phyloP scores from a whole-genome alignment of 2,797 vertebrate species.

The Phrynocephalus forsythii region DNA sequence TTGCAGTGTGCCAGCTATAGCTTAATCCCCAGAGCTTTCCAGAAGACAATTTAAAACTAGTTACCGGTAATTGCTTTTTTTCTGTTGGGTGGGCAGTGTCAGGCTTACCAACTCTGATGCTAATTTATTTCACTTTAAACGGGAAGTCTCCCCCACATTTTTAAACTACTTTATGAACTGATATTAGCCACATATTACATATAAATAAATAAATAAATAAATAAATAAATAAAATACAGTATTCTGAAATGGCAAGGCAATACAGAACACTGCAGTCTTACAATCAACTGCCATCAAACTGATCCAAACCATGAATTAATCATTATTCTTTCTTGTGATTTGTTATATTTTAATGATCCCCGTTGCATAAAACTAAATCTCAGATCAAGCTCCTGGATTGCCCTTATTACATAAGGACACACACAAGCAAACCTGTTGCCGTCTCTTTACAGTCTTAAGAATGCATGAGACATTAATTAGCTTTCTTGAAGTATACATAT shows the following conservation, averaged over 20 bases:
- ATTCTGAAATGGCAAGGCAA: not conserved
- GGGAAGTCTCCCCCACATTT: not conserved
- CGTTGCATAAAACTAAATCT: constrained; percentile 11
- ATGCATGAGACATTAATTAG: not conserved
- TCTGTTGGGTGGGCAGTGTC: not conserved
- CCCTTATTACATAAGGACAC: constrained; percentile 5
- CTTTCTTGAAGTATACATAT: not conserved
- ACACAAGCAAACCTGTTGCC: not conserved
- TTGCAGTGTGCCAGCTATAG: no score
- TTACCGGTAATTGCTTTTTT: not conserved
- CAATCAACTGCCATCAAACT: not conserved
- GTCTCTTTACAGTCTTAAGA: not conserved
- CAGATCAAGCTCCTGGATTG: not conserved
- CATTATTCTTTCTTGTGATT: not conserved
- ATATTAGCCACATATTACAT: not conserved
- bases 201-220: not conserved
- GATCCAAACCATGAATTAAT: constrained; percentile 12
- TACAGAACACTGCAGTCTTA: not conserved
- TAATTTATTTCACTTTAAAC: not conserved
- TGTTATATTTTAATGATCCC: not conserved
- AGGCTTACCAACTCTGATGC: not conserved
- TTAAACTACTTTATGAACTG: not conserved
- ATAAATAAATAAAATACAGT: not conserved
- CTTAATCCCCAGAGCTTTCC: no score
- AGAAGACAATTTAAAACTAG: not conserved